Percentiles rank a stretch among this genome's conserved stretches.
These are phyloP conservation scores for Melieria picta DNA, from an alignment of 2,888 invertebrate species.

Conservation along the genomic window DNA sequence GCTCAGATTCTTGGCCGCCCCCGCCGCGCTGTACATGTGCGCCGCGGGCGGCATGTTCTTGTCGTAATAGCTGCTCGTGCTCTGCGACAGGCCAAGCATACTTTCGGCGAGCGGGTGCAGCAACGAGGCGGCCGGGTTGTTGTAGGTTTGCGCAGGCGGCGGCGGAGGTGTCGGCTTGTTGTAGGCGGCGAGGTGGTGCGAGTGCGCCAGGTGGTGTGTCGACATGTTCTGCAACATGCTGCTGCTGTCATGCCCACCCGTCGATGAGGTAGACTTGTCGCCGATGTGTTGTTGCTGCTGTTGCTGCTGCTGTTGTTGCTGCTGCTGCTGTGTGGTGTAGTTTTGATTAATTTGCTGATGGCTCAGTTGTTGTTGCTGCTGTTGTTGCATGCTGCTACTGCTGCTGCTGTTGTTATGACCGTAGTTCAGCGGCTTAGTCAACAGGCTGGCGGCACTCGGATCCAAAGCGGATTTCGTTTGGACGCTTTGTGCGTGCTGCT, in stretches of 20 bases:
- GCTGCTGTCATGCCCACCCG: slow-evolving; percentile 38
- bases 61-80: slow-evolving; percentile 67
- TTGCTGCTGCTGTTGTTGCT: slow-evolving; percentile 41
- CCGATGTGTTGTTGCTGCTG: slow-evolving; percentile 45
- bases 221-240: slow-evolving; percentile 52
- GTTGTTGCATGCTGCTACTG: slow-evolving; percentile 34
- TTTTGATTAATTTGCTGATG: slow-evolving; percentile 45
- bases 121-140: slow-evolving; percentile 53
- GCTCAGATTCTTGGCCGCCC: slow-evolving; percentile 55
- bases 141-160: slow-evolving; percentile 59
- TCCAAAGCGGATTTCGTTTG: slow-evolving; percentile 38
- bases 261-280: slow-evolving; percentile 32
- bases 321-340: slow-evolving; percentile 50
- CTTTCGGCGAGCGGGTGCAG: slow-evolving; percentile 60
- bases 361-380: slow-evolving; percentile 35
- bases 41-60: slow-evolving; percentile 72
- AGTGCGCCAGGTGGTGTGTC: slow-evolving; percentile 56
- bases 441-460: slow-evolving; percentile 37
- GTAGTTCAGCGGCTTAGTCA: slow-evolving; percentile 44
- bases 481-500: slow-evolving; percentile 34
- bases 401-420: slow-evolving; percentile 36
- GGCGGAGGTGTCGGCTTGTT: slow-evolving; percentile 59
- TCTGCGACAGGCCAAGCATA: slow-evolving; percentile 55
- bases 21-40: slow-evolving; percentile 68
- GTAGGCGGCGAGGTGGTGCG: slow-evolving; percentile 61